Evolutionary conservation across 2,797 vertebrate species (phyloP).

Genomic region (Pitangus sulphuratus): DNA sequence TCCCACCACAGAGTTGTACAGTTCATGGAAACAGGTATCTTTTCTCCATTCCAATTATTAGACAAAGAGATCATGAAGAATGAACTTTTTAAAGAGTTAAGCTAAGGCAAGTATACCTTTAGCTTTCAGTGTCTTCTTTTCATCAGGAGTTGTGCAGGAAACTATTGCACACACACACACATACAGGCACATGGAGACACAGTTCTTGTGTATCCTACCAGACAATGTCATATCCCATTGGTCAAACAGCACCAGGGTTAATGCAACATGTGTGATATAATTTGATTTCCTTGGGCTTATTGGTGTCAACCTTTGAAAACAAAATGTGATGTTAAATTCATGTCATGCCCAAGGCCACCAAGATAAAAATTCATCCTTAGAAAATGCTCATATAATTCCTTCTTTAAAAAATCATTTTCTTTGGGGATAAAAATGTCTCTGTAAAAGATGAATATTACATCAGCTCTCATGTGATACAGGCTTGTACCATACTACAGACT

Average conservation of each 20-base stretch:
- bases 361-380: not conserved
- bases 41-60: not conserved
- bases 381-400: not conserved
- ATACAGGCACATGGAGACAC: not conserved
- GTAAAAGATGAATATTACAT: not conserved
- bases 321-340: conserved; percentile 19
- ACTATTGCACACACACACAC: not conserved
- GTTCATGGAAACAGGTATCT: not conserved
- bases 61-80: not conserved
- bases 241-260: not conserved
- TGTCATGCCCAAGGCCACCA: not conserved
- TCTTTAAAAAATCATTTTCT: conserved; percentile 4
- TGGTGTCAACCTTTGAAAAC: not conserved
- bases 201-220: not conserved
- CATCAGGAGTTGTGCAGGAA: not conserved
- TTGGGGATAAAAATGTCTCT: not conserved
- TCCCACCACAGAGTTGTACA: not conserved
- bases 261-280: not conserved
- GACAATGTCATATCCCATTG: not conserved
- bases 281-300: not conserved
- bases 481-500: not conserved
- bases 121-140: not conserved
- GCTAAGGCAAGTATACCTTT: not conserved
- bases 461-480: not conserved
- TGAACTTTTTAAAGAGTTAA: not conserved